phyloP scores from a whole-genome alignment of 2,113 vertebrate genomes.

The Donacobius atricapilla region DNA sequence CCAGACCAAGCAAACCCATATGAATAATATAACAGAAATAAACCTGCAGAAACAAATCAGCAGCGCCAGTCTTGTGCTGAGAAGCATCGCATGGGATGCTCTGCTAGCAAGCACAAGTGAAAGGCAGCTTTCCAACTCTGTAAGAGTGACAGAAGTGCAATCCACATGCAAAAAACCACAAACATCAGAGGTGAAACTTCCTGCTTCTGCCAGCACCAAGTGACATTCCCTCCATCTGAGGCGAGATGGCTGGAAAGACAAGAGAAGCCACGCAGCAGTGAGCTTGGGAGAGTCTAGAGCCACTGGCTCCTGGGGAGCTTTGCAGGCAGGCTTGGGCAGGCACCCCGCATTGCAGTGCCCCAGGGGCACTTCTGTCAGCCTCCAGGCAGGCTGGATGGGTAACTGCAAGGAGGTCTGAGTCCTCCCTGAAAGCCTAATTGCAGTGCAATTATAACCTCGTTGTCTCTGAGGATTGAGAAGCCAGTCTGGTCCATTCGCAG shows the following conservation, averaged over 20 bases:
- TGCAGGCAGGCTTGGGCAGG: neutral
- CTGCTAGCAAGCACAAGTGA: neutral
- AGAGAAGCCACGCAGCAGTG: accelerated
- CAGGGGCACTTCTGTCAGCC: neutral
- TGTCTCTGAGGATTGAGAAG: neutral
- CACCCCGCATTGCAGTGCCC: accelerated
- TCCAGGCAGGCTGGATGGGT: neutral
- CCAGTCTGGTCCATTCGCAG: neutral
- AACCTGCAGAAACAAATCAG: neutral
- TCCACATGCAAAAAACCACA: neutral
- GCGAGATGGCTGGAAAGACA: neutral
- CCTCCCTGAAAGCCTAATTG: neutral
- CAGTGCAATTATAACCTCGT: neutral
- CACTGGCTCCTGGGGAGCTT: accelerated
- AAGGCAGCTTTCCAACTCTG: neutral
- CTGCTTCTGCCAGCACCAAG: neutral
- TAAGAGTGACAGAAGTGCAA: neutral
- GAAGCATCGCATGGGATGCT: neutral
- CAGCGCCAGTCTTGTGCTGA: neutral
- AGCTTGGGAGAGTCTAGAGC: neutral
- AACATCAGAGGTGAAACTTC: neutral
- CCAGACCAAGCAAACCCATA: neutral
- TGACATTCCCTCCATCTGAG: neutral
- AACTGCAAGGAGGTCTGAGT: neutral
- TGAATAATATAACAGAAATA: neutral